Base-by-base conservation (phyloP, 1,140 invertebrate species). In the Idris sp. region DNA sequence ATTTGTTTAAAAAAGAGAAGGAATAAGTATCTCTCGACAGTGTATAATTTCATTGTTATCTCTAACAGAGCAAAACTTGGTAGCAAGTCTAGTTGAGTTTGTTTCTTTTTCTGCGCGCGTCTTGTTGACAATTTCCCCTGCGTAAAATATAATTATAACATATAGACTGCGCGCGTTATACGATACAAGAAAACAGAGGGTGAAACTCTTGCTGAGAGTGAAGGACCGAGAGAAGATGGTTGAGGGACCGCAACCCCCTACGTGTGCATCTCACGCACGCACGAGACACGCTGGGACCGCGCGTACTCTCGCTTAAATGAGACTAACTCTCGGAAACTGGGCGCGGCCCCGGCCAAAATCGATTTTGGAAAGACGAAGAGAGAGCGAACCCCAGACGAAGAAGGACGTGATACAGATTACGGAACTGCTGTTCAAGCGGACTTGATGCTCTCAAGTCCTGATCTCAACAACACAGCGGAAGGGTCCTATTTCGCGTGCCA, bases 341-440 rank as follows among this genome's bases (percentile, higher is more conserved):
- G 85, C 80, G 85, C 81, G 83, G 82, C 71, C 81, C 79, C 79
- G 81, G 76, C 78, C 79, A 76, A 84, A 81, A 87, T 86, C 85
- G 85, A 86, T 86, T 86, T 85, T 85, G 81, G 83, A 73, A 83
- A 84, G 83, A 83, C 81, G 80, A 79, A 76, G 82, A 83, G 77
- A 64, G 62, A n/a, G n/a, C 41, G 48, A 62, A 64, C 62, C 58
- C 30, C 59, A 10, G 59, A 76, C 51, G 72, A 77, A 65, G 73
- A 81, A 75, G 68, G 79, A 80, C 68, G 81, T 58, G 81, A 79
- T 79, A 78, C 79, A 81, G 83, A 83, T 83, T 82, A 83, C 80
- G 81, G 69, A 77, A 61, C 44, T 75, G 77, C 71, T 76, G 79
- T 78, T 75, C 74, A 69, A 74, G 56, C 74, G n/a, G n/a, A n/a